phyloP scores from a whole-genome alignment of 2,113 vertebrate genomes.

The human (Homo sapiens) region DNA sequence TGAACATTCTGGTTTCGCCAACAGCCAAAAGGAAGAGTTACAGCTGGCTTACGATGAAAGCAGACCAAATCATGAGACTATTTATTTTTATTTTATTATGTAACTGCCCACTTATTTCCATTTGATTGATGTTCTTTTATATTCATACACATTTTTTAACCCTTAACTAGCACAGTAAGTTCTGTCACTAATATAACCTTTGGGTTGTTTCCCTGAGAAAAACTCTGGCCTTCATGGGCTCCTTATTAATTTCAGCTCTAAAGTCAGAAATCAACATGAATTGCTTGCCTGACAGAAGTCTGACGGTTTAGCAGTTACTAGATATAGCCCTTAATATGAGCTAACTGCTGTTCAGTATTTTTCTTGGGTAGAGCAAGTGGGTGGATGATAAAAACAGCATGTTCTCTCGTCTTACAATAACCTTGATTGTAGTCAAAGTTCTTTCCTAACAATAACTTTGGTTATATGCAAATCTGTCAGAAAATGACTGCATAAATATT shows the following conservation, averaged over 20 bases:
- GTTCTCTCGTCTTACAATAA: constrained; percentile 75
- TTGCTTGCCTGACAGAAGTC: constrained; percentile 54
- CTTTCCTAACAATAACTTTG: constrained; percentile 71
- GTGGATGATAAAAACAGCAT: constrained; percentile 72
- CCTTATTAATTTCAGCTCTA: constrained; percentile 42
- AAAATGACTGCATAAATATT: constrained; percentile 51
- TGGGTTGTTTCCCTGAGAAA: not conserved
- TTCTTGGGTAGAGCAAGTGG: constrained; percentile 68
- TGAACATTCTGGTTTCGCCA: not conserved
- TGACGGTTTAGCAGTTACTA: constrained; percentile 63
- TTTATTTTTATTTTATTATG: not conserved
- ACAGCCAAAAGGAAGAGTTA: not conserved
- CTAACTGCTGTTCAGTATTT: constrained; percentile 73
- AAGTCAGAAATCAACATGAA: constrained; percentile 46
- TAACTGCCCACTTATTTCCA: not conserved
- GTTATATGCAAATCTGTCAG: constrained; percentile 66
- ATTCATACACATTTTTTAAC: not conserved
- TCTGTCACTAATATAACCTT: not conserved
- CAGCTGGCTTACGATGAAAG: not conserved
- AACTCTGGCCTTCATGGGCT: not conserved
- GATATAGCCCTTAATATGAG: constrained; percentile 59
- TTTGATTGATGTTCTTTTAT: not conserved
- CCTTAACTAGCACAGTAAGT: not conserved
- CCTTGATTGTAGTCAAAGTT: constrained; percentile 69
- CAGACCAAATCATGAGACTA: not conserved